Base-by-base conservation (phyloP, 1,140 invertebrate species). In the Pseudomyrmex flavicornis region DNA sequence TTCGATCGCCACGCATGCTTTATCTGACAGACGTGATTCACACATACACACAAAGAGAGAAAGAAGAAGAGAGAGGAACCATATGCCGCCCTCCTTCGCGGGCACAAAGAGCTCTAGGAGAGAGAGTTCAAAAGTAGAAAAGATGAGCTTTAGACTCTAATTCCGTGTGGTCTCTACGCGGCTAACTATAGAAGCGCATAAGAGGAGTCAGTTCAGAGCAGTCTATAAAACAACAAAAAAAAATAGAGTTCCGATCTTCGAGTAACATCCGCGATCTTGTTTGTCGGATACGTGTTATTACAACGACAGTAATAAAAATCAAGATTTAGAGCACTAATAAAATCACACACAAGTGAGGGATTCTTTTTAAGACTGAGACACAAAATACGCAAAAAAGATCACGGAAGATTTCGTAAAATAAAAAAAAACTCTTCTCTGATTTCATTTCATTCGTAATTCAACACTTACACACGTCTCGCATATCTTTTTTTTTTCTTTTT, bases 161-260 rank as follows among this genome's bases (percentile, higher is more conserved):
- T 35, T 80, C 70, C 85, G 52, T 61, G 69, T 74, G 84, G 84
- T 87, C 85, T 76, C 35, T 48, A 35, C 5, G 7, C 58, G 77
- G 66, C 84, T 87, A 87, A 83, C 83, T 87, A 85, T 87, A 87
- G 85, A 85, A 59, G 10, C 56, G 46, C 22, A 66, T 69, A 85
- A 87, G 70, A 72, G 77, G 66, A 35, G 59, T 74, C 65, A 86
- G n/a, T 83, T 84, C 80, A 50, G 46, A 46, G 82, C 4, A 77
- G 61, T 79, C 22, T 62, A 65, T 77, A 83, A 26, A 65, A 20
- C 20, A 35, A 22, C 35, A 4, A 12, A n/a, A n/a, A 22, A 54
- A 50, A 3, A 10, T 7, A 15, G 72, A 61, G 17, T 10, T 26
- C 13, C 56, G 17, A 48, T 61, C 61, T 66, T 2, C 15, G 22